Percentiles rank a stretch among this genome's conserved stretches.
These are phyloP conservation scores for Muscidifurax raptorellus DNA, from an alignment of 1,140 invertebrate species.

Conservation along the genomic window DNA sequence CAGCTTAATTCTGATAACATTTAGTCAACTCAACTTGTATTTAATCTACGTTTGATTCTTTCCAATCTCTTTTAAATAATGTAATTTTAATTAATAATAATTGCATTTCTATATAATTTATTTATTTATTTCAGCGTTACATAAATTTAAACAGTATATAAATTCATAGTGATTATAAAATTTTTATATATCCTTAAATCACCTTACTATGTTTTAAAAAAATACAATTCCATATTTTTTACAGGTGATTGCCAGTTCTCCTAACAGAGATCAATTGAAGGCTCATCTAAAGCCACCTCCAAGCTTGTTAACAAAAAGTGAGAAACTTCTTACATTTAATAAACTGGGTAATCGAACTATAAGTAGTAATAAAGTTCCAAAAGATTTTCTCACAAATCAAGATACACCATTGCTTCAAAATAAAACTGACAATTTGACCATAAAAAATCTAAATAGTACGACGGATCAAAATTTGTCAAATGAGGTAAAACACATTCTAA, in stretches of 20 bases:
- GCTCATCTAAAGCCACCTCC: conserved; percentile 90
- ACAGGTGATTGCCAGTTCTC: conserved; percentile 88
- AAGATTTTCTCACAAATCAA: conserved; percentile 9
- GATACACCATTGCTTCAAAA: conserved; percentile 55
- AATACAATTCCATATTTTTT: conserved; percentile 44
- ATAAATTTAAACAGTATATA: not conserved
- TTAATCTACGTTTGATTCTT: too few relatives aligned
- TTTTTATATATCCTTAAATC: not conserved
- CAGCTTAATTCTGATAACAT: too few relatives aligned
- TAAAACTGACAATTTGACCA: conserved; percentile 71
- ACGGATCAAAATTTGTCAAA: conserved; percentile 66
- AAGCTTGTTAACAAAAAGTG: conserved; percentile 79
- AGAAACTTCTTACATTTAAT: conserved; percentile 68
- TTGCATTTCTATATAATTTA: too few relatives aligned
- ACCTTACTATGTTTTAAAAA: not conserved
- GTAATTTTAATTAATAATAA: too few relatives aligned
- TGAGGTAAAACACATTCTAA: conserved; percentile 59
- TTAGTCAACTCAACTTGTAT: too few relatives aligned
- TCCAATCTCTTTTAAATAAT: too few relatives aligned
- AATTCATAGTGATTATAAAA: not conserved
- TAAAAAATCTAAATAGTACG: conserved; percentile 70
- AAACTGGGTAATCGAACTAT: conserved; percentile 13
- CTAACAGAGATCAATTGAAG: conserved; percentile 90
- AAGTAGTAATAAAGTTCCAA: not conserved
- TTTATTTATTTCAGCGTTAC: too few relatives aligned